Evolutionary conservation across 2,113 vertebrate species (phyloP).

Genomic region (Coryphaenoides rupestris): DNA sequence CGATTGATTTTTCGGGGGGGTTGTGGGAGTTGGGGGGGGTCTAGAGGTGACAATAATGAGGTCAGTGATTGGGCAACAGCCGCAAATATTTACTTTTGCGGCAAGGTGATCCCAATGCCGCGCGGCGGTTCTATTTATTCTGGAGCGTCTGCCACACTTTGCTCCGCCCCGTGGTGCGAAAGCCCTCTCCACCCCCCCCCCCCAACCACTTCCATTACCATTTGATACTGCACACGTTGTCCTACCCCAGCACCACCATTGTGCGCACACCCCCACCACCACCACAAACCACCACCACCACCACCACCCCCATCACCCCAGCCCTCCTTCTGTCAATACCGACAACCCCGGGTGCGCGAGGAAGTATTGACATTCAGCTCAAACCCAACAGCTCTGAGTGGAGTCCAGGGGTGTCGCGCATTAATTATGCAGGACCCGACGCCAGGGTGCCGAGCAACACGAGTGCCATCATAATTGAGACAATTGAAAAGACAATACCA

Average conservation of each 20-base stretch:
- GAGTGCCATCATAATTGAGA: slow-evolving; percentile 80
- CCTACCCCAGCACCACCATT: slow-evolving; percentile 40
- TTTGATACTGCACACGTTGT: slow-evolving; percentile 43
- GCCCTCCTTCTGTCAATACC: slow-evolving; percentile 63
- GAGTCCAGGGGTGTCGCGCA: slow-evolving; percentile 68
- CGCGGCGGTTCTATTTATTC: slow-evolving; percentile 17
- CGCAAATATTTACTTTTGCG: slow-evolving; percentile 56
- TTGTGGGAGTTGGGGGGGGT: no score
- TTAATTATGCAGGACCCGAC: slow-evolving; percentile 76
- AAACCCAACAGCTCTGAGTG: slow-evolving; percentile 69
- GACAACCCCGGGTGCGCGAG: slow-evolving; percentile 63
- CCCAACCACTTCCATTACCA: slow-evolving; percentile 53
- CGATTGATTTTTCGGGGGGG: slow-evolving; percentile 56
- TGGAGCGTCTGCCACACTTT: slow-evolving; percentile 20
- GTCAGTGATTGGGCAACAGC: slow-evolving; percentile 61
- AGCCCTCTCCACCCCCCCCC: slow-evolving; percentile 52
- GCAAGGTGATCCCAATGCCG: slow-evolving; percentile 21
- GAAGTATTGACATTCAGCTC: slow-evolving; percentile 77
- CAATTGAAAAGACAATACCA: slow-evolving; percentile 79
- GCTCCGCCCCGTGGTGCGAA: no score
- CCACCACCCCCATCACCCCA: slow-evolving; percentile 49
- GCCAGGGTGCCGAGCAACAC: slow-evolving; percentile 73
- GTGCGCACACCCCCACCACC: slow-evolving; percentile 16
- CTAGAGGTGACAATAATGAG: slow-evolving; percentile 66
- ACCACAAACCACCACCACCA: slow-evolving; percentile 45